Base-by-base conservation (phyloP, 2,888 invertebrate genomes). In the Mesoligia furuncula region DNA sequence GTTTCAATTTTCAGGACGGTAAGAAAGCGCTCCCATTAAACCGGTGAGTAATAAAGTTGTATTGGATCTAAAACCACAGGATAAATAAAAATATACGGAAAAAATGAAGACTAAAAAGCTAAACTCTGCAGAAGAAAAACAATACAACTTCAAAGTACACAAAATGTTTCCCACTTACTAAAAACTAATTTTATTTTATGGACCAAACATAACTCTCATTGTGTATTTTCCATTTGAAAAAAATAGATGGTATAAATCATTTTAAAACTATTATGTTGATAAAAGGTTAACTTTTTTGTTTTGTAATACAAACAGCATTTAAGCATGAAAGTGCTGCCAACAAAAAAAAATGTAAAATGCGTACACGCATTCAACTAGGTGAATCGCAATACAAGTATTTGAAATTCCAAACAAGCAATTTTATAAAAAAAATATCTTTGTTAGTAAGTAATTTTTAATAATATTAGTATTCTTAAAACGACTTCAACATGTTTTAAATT, bases 401-500 rank as follows among this genome's bases (percentile, higher is more conserved):
- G 77, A 77, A 78, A 79, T 82, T 77, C 80, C 62, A 79, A 70
- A 79, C 84, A 82, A 77, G 76, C 83, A 83, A 87, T 83, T 90
- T 86, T 66, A 85, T 79, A 83, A 86, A 54, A 87, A 87, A 85
- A 66, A 57, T 51, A 66, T 78, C 84, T 84, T 86, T 88, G 84
- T 87, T 88, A 88, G 83, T 89, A 85, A 87, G 81, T 90, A 87
- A 84, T 83, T 85, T 81, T 89, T 88, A 89, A 89, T 91, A 91
- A 89, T 90, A 79, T 89, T 92, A 93, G 92, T 89, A 82, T 88
- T 87, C 84, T 85, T 89, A 90, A 90, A 88, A 89, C 64, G 15
- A 82, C 80, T 93, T 93, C 94, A 94, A 93, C 93, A 93, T 95
- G 94, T 94, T 93, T 94, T 93, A 85, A 88, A 88, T 84, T 87